phyloP scores from a whole-genome alignment of 2,113 vertebrate species.

The Pluvialis apricaria region DNA sequence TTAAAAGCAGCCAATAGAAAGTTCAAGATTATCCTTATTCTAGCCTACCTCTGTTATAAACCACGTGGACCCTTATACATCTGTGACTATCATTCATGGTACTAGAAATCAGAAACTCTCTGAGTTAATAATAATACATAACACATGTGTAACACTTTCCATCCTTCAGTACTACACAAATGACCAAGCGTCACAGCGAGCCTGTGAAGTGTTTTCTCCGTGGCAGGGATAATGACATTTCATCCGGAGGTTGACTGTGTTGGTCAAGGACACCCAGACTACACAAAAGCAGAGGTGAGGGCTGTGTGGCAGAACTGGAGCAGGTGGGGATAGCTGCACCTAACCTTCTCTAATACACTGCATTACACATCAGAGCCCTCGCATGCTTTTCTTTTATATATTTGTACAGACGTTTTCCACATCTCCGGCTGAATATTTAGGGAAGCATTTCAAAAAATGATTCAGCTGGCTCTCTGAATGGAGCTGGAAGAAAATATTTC shows the following conservation, averaged over 20 bases:
- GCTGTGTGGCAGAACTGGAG: neutral
- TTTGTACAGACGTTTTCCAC: neutral
- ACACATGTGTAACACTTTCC: slow-evolving; percentile 18
- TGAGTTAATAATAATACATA: neutral
- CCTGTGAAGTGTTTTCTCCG: neutral
- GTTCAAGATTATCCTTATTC: neutral
- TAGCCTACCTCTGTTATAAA: neutral
- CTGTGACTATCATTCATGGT: neutral
- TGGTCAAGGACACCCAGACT: neutral
- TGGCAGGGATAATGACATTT: neutral
- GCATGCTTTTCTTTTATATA: neutral
- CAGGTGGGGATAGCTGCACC: neutral
- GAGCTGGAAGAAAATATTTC: neutral
- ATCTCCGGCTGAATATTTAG: neutral
- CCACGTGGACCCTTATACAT: neutral
- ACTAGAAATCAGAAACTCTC: slow-evolving; percentile 22
- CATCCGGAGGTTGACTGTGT: neutral
- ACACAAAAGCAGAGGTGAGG: neutral
- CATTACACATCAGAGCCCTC: neutral
- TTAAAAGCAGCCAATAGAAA: neutral
- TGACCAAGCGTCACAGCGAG: neutral
- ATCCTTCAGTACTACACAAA: neutral
- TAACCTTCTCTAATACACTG: neutral
- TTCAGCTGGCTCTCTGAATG: neutral
- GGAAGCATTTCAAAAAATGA: neutral